A percentile compares a stretch with the other conserved stretches of the same genome.
Evolutionary conservation across 2,888 invertebrate species (phyloP).

Genomic region (Callimorpha dominula): DNA sequence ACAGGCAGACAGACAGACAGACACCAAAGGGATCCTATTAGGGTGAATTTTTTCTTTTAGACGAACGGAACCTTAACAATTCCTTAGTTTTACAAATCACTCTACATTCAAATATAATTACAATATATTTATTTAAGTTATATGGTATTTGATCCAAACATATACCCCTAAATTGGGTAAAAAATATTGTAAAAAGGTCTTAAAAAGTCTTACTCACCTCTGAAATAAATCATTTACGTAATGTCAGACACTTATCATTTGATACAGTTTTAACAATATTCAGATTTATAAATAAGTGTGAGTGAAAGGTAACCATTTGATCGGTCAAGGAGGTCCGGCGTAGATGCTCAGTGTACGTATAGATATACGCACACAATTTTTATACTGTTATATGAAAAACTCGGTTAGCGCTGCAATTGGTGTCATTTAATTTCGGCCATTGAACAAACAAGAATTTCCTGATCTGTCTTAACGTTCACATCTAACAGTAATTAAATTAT

Average conservation of each 20-base stretch:
- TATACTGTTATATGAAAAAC: conserved; percentile 16
- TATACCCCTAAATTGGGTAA: not conserved
- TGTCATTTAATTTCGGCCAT: conserved; percentile 2
- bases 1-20: too few species aligned
- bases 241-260: conserved; percentile 18
- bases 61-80: too few species aligned
- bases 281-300: conserved; percentile 35
- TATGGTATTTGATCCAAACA: too few species aligned
- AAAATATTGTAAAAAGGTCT: not conserved
- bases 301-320: conserved; percentile 71
- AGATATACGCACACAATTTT: conserved; percentile 35
- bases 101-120: too few species aligned
- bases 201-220: not conserved
- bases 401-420: not conserved
- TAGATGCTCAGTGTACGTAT: conserved; percentile 59
- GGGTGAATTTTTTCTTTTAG: too few species aligned
- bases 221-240: conserved; percentile 23
- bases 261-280: conserved; percentile 24
- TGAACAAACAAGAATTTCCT: not conserved
- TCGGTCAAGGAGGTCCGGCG: conserved; percentile 78
- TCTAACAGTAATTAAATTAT: not conserved
- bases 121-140: too few species aligned
- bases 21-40: too few species aligned
- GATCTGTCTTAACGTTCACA: not conserved
- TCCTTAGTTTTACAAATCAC: too few species aligned